Conservation (phyloP, 1,140 invertebrate genomes). For the Venturia canescens region DNA sequence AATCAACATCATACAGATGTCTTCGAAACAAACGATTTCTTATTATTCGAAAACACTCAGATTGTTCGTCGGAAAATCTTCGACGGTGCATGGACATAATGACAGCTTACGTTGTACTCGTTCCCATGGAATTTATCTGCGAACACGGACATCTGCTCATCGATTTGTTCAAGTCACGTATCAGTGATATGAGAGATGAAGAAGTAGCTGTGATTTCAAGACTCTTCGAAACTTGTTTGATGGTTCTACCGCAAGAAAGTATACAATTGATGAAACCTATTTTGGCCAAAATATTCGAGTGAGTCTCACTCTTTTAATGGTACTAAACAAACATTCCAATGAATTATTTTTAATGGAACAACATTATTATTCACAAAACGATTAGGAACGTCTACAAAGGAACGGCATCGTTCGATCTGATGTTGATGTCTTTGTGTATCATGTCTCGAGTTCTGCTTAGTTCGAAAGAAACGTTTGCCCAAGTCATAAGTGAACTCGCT, state of each 20-base stretch:
- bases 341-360: too few relatives aligned
- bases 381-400: conserved; percentile 80
- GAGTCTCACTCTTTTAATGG: conserved; percentile 75
- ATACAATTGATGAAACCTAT: conserved; percentile 82
- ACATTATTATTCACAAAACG: conserved; percentile 28
- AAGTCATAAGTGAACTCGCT: conserved; percentile 75
- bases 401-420: conserved; percentile 84
- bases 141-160: conserved; percentile 84
- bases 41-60: conserved; percentile 73
- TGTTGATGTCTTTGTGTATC: conserved; percentile 87
- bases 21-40: not conserved
- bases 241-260: conserved; percentile 81
- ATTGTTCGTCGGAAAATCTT: conserved; percentile 89
- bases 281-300: conserved; percentile 83
- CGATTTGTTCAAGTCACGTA: conserved; percentile 81
- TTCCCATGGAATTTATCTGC: conserved; percentile 86
- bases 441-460: conserved; percentile 87
- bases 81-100: conserved; percentile 87
- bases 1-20: conserved; percentile 42
- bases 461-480: conserved; percentile 84
- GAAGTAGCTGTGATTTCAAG: conserved; percentile 86
- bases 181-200: conserved; percentile 88
- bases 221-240: conserved; percentile 85
- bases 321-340: too few relatives aligned
- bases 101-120: conserved; percentile 90